Percentiles rank a stretch among this genome's conserved stretches.
Conservation (phyloP, 2,888 invertebrate genomes). For the Caenorhabditis imperialis region DNA sequence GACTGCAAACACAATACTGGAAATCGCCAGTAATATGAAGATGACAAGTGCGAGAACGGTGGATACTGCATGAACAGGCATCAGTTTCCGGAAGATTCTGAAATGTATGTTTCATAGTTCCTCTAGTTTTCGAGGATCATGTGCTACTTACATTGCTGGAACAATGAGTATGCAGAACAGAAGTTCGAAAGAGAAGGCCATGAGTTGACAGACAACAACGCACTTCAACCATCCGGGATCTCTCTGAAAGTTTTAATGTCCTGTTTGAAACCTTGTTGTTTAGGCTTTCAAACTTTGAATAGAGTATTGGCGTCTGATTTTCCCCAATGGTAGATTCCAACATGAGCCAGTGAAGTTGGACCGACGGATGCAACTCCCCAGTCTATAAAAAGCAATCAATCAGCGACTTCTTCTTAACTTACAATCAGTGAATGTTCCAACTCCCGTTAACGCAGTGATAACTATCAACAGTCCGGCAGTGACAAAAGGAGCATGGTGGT, state of each 20-base stretch:
- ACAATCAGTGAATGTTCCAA: slow-evolving; percentile 52
- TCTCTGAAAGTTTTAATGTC: slow-evolving; percentile 9
- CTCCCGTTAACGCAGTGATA: slow-evolving; percentile 41
- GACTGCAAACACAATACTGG: slow-evolving; percentile 30
- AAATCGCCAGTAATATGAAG: slow-evolving; percentile 39
- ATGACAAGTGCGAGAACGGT: slow-evolving; percentile 42
- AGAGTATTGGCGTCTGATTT: slow-evolving; percentile 24
- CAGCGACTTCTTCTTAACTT: too few species aligned
- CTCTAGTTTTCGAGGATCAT: too few species aligned
- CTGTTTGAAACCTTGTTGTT: background rate
- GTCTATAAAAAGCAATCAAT: slow-evolving; percentile 24
- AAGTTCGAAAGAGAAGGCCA: slow-evolving; percentile 49
- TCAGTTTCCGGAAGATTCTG: slow-evolving; percentile 49
- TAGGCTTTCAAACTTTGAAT: slow-evolving; percentile 3
- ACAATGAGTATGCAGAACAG: slow-evolving; percentile 38
- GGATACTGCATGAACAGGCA: slow-evolving; percentile 39
- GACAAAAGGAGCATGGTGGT: slow-evolving; percentile 47
- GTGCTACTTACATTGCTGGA: slow-evolving; percentile 43
- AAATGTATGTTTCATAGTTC: background rate
- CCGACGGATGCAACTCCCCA: slow-evolving; percentile 27
- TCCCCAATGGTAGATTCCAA: slow-evolving; percentile 50
- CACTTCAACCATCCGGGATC: slow-evolving; percentile 50
- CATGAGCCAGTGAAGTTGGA: slow-evolving; percentile 7
- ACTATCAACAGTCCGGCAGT: slow-evolving; percentile 35
- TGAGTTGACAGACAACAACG: slow-evolving; percentile 50